Evolutionary conservation across 2,113 vertebrate species (phyloP).

Genomic region (Centropus unirufus): DNA sequence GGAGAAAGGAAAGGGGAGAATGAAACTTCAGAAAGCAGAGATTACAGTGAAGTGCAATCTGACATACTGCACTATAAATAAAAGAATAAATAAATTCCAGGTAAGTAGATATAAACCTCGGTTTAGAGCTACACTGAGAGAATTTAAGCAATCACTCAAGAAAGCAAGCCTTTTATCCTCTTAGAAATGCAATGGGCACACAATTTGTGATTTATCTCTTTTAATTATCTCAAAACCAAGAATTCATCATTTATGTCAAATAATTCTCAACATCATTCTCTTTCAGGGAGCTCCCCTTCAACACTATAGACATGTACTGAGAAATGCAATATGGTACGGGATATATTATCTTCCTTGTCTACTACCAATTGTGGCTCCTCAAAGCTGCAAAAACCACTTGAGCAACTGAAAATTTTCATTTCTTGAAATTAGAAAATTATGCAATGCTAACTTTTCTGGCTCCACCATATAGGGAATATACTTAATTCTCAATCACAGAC

Average conservation of each 20-base stretch:
- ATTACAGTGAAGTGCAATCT: not conserved
- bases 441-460: not conserved
- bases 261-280: not conserved
- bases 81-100: not conserved
- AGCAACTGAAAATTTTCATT: not conserved
- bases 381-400: not conserved
- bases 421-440: not conserved
- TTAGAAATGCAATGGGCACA: not conserved
- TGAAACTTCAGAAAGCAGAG: not conserved
- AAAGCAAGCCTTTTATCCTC: not conserved
- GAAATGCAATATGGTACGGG: not conserved
- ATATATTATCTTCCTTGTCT: not conserved
- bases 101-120: not conserved
- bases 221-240: not conserved
- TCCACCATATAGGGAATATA: fast-evolving
- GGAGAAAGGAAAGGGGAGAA: not conserved
- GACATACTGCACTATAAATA: not conserved
- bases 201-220: not conserved
- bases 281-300: not conserved
- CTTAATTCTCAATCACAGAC: not conserved
- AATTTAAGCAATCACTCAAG: not conserved
- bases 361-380: not conserved
- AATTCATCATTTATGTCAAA: not conserved
- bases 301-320: not conserved
- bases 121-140: not conserved